phyloP scores from a whole-genome alignment of 2,888 invertebrate genomes.

The Xanthorhoe designata region DNA sequence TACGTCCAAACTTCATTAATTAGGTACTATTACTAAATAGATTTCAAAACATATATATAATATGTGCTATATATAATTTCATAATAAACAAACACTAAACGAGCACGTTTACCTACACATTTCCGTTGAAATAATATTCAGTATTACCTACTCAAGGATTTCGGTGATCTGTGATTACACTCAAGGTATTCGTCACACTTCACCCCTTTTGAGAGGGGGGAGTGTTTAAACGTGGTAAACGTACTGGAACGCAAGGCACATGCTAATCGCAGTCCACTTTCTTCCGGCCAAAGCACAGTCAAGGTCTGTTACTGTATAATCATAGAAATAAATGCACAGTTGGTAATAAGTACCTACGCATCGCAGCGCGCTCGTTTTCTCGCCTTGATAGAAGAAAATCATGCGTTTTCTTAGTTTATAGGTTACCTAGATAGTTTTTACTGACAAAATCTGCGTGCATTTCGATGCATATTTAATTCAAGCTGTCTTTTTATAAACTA shows the following conservation, averaged over 20 bases:
- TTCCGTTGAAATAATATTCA: constrained; percentile 37
- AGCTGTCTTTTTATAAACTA: background rate
- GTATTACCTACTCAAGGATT: constrained; percentile 28
- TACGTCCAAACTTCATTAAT: background rate
- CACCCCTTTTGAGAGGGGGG: constrained; percentile 20
- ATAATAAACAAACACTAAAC: constrained; percentile 14
- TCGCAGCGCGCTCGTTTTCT: constrained; percentile 33
- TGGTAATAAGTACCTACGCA: constrained; percentile 38
- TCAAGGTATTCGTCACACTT: constrained; percentile 35
- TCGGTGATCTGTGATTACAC: constrained; percentile 30
- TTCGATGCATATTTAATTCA: background rate
- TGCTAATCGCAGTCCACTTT: constrained; percentile 62
- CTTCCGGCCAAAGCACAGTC: constrained; percentile 56
- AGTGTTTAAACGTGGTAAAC: constrained; percentile 33
- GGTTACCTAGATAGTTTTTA: constrained; percentile 15
- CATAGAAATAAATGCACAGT: constrained; percentile 29
- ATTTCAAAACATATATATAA: too few species aligned
- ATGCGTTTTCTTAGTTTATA: constrained; percentile 18
- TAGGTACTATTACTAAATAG: background rate
- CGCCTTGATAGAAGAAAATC: constrained; percentile 25
- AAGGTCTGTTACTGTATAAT: constrained; percentile 49
- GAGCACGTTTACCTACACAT: constrained; percentile 21
- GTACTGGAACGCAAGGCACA: constrained; percentile 49
- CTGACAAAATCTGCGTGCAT: background rate
- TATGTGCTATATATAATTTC: background rate